A percentile compares a stretch with the other conserved stretches of the same genome.
Evolutionary conservation across 2,113 vertebrate genomes (phyloP).

Genomic region (Toxostoma redivivum): DNA sequence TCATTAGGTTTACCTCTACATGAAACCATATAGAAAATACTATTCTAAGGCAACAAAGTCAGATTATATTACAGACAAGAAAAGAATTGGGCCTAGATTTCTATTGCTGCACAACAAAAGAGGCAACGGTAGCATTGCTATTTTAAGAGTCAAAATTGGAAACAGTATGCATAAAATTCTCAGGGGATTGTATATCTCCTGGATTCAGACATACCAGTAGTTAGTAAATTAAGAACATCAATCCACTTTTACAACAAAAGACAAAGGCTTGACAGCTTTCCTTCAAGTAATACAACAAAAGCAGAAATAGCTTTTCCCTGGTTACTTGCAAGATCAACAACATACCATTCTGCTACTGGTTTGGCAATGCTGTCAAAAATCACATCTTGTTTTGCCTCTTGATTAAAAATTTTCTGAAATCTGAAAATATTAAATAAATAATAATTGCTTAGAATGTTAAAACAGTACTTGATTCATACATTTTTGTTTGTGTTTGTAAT

Average conservation of each 20-base stretch:
- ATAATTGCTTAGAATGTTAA: constrained; percentile 45
- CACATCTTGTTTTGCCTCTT: constrained; percentile 85
- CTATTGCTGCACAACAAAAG: background rate
- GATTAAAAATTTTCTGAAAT: constrained; percentile 94
- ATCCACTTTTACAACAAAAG: background rate
- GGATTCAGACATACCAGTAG: background rate
- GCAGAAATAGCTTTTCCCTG: background rate
- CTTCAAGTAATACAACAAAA: background rate
- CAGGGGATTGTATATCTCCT: background rate
- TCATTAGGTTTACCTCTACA: background rate
- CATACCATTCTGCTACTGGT: constrained; percentile 94
- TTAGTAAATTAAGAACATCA: background rate
- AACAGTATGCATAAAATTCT: background rate
- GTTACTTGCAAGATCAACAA: background rate
- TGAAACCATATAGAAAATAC: background rate
- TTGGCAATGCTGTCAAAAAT: constrained; percentile 91
- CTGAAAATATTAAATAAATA: constrained; percentile 77
- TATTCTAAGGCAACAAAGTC: background rate
- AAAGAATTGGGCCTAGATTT: background rate
- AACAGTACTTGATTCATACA: constrained; percentile 62
- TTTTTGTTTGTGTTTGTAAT: constrained; percentile 50
- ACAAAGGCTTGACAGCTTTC: background rate
- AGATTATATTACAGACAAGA: background rate
- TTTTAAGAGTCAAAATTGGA: background rate
- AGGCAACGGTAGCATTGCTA: background rate